A percentile compares a stretch with the other conserved stretches of the same genome.
phyloP scores from a whole-genome alignment of 2,888 invertebrate species.

The Chymomyza caudatula region DNA sequence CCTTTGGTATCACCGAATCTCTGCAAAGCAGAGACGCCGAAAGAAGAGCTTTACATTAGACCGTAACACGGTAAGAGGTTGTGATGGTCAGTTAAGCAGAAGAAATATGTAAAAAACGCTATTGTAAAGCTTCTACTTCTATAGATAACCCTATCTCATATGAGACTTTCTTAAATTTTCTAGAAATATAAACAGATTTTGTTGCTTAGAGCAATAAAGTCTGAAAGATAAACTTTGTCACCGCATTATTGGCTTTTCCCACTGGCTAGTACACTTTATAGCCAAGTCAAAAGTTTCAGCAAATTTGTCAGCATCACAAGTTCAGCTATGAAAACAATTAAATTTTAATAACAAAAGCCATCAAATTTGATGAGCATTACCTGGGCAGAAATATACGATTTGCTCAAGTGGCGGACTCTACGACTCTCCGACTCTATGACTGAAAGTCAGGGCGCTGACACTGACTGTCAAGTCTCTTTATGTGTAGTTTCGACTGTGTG shows the following conservation, averaged over 20 bases:
- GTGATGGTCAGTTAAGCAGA: no score
- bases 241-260: conserved; percentile 15
- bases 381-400: no score
- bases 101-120: no score
- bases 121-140: no score
- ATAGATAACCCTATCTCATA: no score
- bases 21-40: no score
- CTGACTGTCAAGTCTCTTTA: no score
- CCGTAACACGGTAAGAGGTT: no score
- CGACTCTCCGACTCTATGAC: neutral
- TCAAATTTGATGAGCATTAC: conserved; percentile 46
- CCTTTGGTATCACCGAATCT: no score
- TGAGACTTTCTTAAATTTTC: neutral
- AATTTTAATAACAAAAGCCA: conserved; percentile 47
- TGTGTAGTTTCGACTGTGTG: no score
- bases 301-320: conserved; percentile 36
- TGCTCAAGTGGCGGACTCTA: neutral
- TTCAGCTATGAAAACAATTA: conserved; percentile 53
- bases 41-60: no score
- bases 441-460: neutral
- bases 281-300: neutral
- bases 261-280: no score
- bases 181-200: neutral
- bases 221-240: conserved; percentile 14
- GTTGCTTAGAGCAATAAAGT: conserved; percentile 2